A percentile compares a stretch with the other conserved stretches of the same genome.
Conservation (phyloP, 2,797 vertebrate species). For the Diplodus puntazzo region DNA sequence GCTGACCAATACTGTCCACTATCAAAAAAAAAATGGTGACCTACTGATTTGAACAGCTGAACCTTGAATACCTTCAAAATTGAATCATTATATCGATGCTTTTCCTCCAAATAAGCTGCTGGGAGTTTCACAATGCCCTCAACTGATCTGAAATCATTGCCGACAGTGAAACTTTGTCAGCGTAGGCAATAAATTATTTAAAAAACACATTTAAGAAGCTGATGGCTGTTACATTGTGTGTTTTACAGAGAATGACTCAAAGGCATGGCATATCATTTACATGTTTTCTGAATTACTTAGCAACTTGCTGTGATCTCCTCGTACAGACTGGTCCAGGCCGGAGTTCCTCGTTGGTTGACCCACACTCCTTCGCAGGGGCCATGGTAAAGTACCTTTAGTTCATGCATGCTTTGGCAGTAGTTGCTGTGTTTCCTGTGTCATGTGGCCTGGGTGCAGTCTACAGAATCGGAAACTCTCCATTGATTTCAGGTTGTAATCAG, state of each 20-base stretch:
- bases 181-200: not conserved
- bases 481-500: constrained; percentile 74
- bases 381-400: constrained; percentile 79
- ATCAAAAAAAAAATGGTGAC: not conserved
- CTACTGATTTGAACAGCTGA: not conserved
- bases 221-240: constrained; percentile 9
- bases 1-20: not conserved
- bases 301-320: constrained; percentile 20
- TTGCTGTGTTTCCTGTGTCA: constrained; percentile 25
- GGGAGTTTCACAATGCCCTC: not conserved
- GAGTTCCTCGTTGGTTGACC: constrained; percentile 73
- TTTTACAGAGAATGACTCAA: not conserved
- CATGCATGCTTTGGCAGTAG: constrained; percentile 29
- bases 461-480: constrained; percentile 71
- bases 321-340: constrained; percentile 67
- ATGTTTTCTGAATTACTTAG: not conserved
- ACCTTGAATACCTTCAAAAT: not conserved
- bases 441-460: constrained; percentile 33
- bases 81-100: not conserved
- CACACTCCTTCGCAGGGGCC: constrained; percentile 81
- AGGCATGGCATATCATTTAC: not conserved
- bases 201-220: not conserved
- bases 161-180: not conserved
- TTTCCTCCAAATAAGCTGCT: not conserved
- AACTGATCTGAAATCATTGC: constrained; percentile 6